Base-by-base conservation (phyloP, 2,888 invertebrate species). In the Agrochola circellaris region DNA sequence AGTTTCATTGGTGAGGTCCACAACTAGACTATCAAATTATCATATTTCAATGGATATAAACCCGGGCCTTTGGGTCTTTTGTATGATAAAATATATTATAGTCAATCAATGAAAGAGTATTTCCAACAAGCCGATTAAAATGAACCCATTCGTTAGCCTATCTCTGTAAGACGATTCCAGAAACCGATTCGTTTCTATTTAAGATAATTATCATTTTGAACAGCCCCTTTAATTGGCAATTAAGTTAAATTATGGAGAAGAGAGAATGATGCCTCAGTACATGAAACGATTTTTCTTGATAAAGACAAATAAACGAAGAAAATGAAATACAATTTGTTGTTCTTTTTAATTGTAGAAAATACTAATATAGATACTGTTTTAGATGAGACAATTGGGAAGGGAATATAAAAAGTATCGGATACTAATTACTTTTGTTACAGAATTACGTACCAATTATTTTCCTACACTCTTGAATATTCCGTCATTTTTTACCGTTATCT, bases 211-310 rank as follows among this genome's bases (percentile, higher is more conserved):
- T 69, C 11, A 76, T 76, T 80, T 60, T 51, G 42, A 48, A 45
- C 65, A 70, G 73, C 67, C 68, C 17, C 15, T 75, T 87, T 83
- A 85, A 83, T 87, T 80, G 80, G 61, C 88, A 77, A 87, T 85
- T 76, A 68, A 13, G 9, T 38, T 62, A 66, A 72, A 51, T 77
- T 77, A 67, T 66, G 17, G 58, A 65, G 38, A 23, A 23, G 38
- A 72, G 56, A 30, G 23, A 75, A n/a, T 71, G 15, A 62, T 42
- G 48, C 54, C 64, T 58, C 23, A 81, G 54, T 48, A 30, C n/a
- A 58, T 34, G 45, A 51, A 71, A 54, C 30, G 7, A 34, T 78
- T 82, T 65, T 62, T 60, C 61, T 71, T 68, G 7, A 38, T 74
- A 45, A 61, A 34, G 30, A 17, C n/a, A 68, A 68, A 58, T 17